Percentiles rank a stretch among this genome's conserved stretches.
Conservation (phyloP, 2,888 invertebrate species). For the Phyto melanocephala region DNA sequence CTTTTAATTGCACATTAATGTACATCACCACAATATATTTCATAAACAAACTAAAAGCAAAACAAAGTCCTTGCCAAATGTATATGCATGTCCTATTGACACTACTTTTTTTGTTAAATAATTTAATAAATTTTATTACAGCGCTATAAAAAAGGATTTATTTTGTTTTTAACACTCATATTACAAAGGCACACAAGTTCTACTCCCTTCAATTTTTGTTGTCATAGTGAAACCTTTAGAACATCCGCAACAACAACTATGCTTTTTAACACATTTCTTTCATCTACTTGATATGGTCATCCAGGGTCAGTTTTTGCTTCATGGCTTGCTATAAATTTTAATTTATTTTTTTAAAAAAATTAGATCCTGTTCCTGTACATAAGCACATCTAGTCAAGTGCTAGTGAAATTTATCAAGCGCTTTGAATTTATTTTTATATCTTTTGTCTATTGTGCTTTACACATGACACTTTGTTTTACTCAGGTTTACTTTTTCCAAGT, state of each 20-base stretch:
- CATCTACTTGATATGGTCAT: constrained; percentile 27
- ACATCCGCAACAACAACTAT: too few relatives aligned
- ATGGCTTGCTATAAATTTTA: constrained; percentile 52
- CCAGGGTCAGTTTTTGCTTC: constrained; percentile 33
- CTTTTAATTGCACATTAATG: too few relatives aligned
- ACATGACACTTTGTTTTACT: background rate
- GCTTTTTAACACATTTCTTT: background rate
- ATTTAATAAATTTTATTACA: constrained; percentile 10
- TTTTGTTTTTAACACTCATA: constrained; percentile 39
- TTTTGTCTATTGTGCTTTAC: background rate
- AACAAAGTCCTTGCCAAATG: too few relatives aligned
- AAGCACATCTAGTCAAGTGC: background rate
- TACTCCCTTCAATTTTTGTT: background rate
- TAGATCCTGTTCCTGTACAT: background rate
- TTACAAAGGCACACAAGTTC: constrained; percentile 33
- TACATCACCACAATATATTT: too few relatives aligned
- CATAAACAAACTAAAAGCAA: too few relatives aligned
- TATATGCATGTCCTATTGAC: too few relatives aligned
- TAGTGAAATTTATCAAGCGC: background rate
- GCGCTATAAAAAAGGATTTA: background rate
- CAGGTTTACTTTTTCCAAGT: background rate
- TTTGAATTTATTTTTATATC: background rate
- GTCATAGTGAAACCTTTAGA: too few relatives aligned
- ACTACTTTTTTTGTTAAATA: background rate
- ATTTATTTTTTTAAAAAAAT: constrained; percentile 60